These are phyloP conservation scores for Phyllostomus hastatus DNA, from an alignment of 2,113 vertebrate species.

Conservation along the genomic window DNA sequence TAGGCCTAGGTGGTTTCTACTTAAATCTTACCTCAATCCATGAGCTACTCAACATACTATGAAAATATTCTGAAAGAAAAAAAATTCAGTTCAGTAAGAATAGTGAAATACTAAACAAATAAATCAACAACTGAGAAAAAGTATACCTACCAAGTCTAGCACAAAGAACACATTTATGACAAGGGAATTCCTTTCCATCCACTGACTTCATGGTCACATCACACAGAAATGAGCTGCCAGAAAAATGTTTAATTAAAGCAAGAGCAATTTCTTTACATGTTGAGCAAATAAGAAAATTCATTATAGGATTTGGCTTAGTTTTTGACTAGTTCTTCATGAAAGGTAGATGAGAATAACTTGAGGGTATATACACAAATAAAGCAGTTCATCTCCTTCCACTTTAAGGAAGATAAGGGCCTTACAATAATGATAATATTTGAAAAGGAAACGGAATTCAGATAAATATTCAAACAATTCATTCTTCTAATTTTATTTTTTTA, in stretches of 20 bases:
- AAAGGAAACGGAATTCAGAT: background rate
- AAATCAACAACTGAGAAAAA: background rate
- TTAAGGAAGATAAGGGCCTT: background rate
- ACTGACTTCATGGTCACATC: conserved; percentile 95
- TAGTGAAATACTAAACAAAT: conserved; percentile 34
- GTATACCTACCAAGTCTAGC: conserved; percentile 91
- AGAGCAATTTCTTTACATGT: background rate
- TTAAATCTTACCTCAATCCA: conserved; percentile 94
- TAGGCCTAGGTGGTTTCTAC: background rate
- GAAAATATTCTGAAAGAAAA: conserved; percentile 93
- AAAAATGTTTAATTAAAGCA: conserved; percentile 57
- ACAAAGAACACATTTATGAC: conserved; percentile 97
- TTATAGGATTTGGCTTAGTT: conserved; percentile 7
- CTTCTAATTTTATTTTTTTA: conserved; percentile 16
- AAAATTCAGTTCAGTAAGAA: conserved; percentile 63
- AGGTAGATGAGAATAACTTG: background rate
- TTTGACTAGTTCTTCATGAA: conserved; percentile 14
- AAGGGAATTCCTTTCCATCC: conserved; percentile 95
- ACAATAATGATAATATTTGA: conserved; percentile 2
- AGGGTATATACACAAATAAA: background rate
- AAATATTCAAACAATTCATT: conserved; percentile 5
- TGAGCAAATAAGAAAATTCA: background rate
- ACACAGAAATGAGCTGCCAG: conserved; percentile 89
- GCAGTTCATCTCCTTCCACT: background rate
- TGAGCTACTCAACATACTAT: conserved; percentile 96